A percentile compares a stretch with the other conserved stretches of the same genome.
phyloP scores from a whole-genome alignment of 2,797 vertebrate genomes.

The Nasua narica region DNA sequence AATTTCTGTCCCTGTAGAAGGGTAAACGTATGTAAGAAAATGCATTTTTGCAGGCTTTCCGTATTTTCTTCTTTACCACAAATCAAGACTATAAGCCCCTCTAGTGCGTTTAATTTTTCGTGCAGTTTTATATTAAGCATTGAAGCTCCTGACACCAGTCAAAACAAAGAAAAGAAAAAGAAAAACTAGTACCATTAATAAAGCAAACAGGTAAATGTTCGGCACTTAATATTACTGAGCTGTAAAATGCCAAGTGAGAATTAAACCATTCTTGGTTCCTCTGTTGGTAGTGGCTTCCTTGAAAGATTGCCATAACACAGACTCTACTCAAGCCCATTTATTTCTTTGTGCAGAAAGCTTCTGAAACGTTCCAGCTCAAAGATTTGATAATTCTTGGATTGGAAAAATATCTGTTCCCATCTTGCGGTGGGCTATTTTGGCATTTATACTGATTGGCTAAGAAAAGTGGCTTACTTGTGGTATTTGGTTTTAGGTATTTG shows the following conservation, averaged over 20 bases:
- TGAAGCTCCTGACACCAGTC: background rate
- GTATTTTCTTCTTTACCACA: background rate
- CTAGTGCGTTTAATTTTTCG: background rate
- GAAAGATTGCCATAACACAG: background rate
- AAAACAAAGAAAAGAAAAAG: background rate
- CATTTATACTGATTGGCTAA: conserved; percentile 39
- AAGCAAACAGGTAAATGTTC: background rate
- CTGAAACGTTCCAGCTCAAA: conserved; percentile 31
- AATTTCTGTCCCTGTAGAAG: background rate
- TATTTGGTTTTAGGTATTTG: conserved; percentile 46
- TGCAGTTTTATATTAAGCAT: background rate
- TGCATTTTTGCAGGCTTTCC: background rate
- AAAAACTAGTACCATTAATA: background rate
- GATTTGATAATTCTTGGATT: conserved; percentile 11
- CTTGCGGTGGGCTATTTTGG: conserved; percentile 41
- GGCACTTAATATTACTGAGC: background rate
- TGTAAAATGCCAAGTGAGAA: background rate
- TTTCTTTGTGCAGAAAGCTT: conserved; percentile 22
- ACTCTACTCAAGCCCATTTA: background rate
- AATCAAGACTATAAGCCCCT: background rate
- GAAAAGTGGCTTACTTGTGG: background rate
- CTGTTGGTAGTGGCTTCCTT: background rate
- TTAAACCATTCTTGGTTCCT: background rate
- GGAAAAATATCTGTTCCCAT: conserved; percentile 5
- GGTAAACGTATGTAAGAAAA: conserved; percentile 13